Evolutionary conservation across 2,113 vertebrate species (phyloP).

Genomic region (Bos javanicus): DNA sequence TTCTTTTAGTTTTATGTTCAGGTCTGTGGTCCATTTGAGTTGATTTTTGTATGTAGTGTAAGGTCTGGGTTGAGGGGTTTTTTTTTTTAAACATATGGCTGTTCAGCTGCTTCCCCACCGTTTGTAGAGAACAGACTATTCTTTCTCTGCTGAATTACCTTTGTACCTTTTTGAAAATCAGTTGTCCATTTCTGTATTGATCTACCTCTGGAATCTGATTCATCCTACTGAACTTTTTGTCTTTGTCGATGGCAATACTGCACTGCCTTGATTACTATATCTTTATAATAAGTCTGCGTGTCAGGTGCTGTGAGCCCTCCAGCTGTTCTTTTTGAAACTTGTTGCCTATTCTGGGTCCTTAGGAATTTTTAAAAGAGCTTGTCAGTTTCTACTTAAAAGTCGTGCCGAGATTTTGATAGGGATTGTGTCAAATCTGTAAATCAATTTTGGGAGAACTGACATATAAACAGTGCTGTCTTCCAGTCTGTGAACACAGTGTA

Average conservation of each 20-base stretch:
- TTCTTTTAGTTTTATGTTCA: slow-evolving; percentile 22
- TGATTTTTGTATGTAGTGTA: not conserved
- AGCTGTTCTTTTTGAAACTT: not conserved
- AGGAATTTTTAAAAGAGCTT: not conserved
- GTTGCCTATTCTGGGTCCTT: not conserved
- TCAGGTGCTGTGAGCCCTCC: not conserved
- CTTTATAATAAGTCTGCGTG: not conserved
- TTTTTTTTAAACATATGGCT: not conserved
- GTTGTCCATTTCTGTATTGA: not conserved
- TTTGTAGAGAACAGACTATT: not conserved
- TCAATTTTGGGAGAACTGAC: not conserved
- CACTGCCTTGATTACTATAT: not conserved
- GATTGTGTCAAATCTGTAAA: not conserved
- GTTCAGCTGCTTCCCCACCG: not conserved
- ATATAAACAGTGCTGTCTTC: not conserved
- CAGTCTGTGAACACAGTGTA: not conserved
- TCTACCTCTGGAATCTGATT: not conserved
- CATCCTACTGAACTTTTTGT: not conserved
- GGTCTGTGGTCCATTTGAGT: not conserved
- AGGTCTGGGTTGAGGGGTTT: not conserved
- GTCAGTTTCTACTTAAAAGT: not conserved
- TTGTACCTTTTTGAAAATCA: not conserved
- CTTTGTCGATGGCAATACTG: not conserved
- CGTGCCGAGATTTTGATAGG: not conserved
- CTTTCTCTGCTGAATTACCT: not conserved